phyloP scores from a whole-genome alignment of 2,888 invertebrate species.

The Geotrupes spiniger region DNA sequence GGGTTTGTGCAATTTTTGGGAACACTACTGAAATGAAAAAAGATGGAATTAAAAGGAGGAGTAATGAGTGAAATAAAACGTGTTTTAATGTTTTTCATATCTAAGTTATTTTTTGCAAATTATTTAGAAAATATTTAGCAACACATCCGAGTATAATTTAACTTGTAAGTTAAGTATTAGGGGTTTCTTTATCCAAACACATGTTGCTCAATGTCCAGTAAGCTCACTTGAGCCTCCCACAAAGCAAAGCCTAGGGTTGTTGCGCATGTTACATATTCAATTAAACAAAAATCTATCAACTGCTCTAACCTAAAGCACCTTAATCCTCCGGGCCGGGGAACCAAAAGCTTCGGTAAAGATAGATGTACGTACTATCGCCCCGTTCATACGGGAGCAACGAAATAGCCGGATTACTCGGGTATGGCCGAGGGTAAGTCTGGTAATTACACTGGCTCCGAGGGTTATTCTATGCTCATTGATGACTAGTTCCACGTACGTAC shows the following conservation, averaged over 20 bases:
- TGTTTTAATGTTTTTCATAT: no score
- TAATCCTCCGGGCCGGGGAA: constrained; percentile 45
- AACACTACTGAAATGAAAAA: no score
- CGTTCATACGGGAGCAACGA: constrained; percentile 34
- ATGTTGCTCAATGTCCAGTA: constrained; percentile 49
- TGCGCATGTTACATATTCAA: constrained; percentile 65
- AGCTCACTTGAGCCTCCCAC: constrained; percentile 45
- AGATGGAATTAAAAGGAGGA: no score
- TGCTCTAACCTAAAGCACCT: constrained; percentile 51
- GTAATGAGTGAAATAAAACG: no score
- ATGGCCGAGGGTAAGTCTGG: constrained; percentile 44
- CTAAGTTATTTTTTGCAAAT: no score
- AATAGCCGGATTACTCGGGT: constrained; percentile 47
- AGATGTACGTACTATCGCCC: constrained; percentile 34
- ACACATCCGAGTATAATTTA: background rate
- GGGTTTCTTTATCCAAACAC: constrained; percentile 46
- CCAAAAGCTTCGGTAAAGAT: constrained; percentile 36
- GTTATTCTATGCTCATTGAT: constrained; percentile 49
- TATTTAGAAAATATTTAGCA: no score
- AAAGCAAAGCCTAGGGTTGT: constrained; percentile 42
- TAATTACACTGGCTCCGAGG: constrained; percentile 47
- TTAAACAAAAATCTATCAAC: constrained; percentile 67
- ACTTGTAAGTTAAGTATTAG: constrained; percentile 34
- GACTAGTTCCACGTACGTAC: constrained; percentile 34
- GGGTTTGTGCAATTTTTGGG: no score